Conservation (phyloP, 2,797 vertebrate genomes). For the Esox lucius region DNA sequence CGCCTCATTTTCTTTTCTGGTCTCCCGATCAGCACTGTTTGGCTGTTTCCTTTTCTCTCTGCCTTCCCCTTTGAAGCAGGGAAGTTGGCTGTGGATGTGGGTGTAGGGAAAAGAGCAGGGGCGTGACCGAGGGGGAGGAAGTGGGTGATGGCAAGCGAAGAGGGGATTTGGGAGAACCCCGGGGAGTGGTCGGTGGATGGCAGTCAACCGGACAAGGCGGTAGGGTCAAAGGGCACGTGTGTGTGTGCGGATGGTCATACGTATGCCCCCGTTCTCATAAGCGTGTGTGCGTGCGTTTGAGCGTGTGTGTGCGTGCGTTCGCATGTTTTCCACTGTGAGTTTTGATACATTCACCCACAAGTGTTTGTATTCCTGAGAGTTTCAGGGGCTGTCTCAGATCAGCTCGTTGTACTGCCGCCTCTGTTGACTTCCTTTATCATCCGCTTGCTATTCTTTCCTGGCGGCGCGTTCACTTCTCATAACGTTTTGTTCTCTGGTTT, state of each 20-base stretch:
- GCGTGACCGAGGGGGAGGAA: not conserved
- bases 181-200: slow-evolving; percentile 5
- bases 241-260: not conserved
- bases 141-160: slow-evolving; percentile 11
- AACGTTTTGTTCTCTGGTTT: not conserved
- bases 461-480: not conserved
- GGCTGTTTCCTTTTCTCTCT: not conserved
- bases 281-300: not conserved
- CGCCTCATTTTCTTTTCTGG: not conserved
- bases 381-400: slow-evolving; percentile 7
- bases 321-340: not conserved
- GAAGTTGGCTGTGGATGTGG: slow-evolving; percentile 20
- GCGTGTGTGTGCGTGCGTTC: not conserved
- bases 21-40: slow-evolving; percentile 1
- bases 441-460: slow-evolving; percentile 11
- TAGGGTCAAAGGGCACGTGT: slow-evolving; percentile 14
- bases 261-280: not conserved
- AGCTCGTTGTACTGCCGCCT: slow-evolving; percentile 8
- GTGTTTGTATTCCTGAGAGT: not conserved
- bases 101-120: slow-evolving; percentile 26
- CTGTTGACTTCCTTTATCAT: slow-evolving; percentile 18
- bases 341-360: not conserved
- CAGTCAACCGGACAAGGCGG: slow-evolving; percentile 17
- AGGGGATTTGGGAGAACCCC: slow-evolving; percentile 11
- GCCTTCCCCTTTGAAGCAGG: not conserved